Conservation (phyloP, 2,797 vertebrate genomes). For the Melanotaenia pygmaea region DNA sequence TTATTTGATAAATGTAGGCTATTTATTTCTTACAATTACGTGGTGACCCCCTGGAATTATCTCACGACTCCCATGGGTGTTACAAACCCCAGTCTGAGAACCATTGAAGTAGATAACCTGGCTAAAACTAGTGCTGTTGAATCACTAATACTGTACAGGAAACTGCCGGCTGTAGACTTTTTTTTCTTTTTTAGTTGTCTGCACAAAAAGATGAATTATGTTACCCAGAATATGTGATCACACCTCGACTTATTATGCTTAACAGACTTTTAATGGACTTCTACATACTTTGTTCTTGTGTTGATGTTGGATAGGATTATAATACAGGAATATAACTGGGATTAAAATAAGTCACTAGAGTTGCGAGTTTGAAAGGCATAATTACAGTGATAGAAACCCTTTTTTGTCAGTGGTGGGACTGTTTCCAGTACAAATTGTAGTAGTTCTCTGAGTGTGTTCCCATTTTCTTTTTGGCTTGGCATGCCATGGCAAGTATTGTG, state of each 20-base stretch:
- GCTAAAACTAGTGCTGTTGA: no score
- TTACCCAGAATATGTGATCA: background rate
- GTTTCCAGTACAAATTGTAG: background rate
- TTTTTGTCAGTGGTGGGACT: background rate
- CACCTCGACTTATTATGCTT: background rate
- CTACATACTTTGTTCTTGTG: background rate
- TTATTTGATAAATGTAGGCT: no score
- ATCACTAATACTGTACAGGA: no score
- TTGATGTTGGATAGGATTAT: background rate
- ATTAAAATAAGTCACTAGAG: no score
- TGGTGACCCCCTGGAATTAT: no score
- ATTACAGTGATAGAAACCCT: background rate
- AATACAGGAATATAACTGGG: background rate
- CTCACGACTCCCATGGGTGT: no score
- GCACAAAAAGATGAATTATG: background rate
- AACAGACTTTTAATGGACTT: no score
- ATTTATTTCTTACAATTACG: no score
- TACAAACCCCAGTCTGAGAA: no score
- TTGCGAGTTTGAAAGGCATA: background rate
- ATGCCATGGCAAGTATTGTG: slow-evolving; percentile 9
- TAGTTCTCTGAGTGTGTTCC: background rate
- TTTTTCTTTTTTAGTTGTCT: background rate
- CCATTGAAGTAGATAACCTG: no score
- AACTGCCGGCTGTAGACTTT: no score
- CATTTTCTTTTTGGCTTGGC: slow-evolving; percentile 13